Base-by-base conservation (phyloP, 2,888 invertebrate species). In the Cacoxenus indagator region DNA sequence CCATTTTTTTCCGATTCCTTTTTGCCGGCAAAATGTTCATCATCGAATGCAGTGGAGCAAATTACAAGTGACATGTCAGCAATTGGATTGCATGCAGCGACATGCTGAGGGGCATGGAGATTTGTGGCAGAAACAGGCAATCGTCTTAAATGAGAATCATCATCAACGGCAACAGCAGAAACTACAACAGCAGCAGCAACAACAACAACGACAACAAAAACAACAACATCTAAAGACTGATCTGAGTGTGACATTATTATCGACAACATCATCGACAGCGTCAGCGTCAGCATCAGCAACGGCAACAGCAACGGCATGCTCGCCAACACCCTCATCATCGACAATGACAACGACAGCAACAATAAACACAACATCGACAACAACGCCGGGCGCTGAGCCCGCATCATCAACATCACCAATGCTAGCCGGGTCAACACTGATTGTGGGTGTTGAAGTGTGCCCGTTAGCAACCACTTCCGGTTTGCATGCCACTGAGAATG, bases 91-190 rank as follows among this genome's bases (percentile, higher is more conserved):
- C 77, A 88, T 88, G 87, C 86, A 87, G 74, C 86, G 87, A 48
- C 88, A 88, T 76, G 87, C 85, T 73, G 85, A 87, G 78, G 87
- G 88, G 73, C 85, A 86, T 79, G 87, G 87, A 29, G 87, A 88
- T 84, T 85, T 88, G 78, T 88, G 88, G 88, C 86, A 85, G 70
- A 86, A 87, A 76, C 88, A 88, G 81, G 85, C 87, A 80, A 86
- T 82, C 75, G 81, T 83, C 80, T 78, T 84, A 81, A 87, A 87
- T 78, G 87, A 87, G 78, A 87, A 84, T 75, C 83, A 83, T 75
- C 71, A 73, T 70, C 73, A 73, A 68, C 65, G 68, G 54, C 73
- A 59, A 64, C 67, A 71, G 70, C 70, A 73, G 45, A 37, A 67
- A 29, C 66, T 66, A 29, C 68, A 68, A 59, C 65, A 65, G 11